These are phyloP conservation scores for Nephotettix cincticeps DNA, from an alignment of 1,140 invertebrate species.

Conservation along the genomic window DNA sequence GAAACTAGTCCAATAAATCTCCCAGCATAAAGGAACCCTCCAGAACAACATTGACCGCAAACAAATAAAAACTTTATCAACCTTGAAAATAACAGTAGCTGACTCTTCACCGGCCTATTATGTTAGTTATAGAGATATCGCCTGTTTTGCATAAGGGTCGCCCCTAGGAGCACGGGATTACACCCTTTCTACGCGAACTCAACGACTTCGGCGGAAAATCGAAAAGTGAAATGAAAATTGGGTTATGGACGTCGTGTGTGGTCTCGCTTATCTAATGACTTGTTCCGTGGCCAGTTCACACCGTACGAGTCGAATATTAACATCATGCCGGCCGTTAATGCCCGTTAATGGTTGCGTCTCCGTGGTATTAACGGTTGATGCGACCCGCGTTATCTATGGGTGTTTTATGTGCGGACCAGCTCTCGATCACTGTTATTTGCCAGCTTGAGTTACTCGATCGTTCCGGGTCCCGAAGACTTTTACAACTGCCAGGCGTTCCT, in stretches of 20 bases:
- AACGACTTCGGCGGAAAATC: neutral
- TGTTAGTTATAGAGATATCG: neutral
- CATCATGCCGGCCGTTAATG: neutral
- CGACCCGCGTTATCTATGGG: neutral
- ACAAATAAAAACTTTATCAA: constrained; percentile 16
- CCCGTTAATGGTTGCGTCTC: neutral
- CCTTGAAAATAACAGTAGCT: constrained; percentile 16
- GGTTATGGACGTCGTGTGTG: neutral
- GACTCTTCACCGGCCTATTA: neutral
- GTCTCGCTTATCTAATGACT: neutral
- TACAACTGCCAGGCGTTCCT: too few species aligned
- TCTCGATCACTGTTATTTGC: neutral
- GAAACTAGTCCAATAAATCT: too few species aligned
- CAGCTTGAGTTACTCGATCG: too few species aligned
- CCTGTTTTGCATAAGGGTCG: constrained; percentile 4
- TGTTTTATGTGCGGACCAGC: neutral
- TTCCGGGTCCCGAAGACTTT: too few species aligned
- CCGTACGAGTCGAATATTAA: constrained; percentile 6
- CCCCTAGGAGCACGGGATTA: too few species aligned
- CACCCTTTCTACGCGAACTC: neutral
- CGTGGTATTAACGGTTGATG: neutral
- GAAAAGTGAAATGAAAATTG: constrained; percentile 16
- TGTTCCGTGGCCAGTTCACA: neutral
- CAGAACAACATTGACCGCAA: neutral
- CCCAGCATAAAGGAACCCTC: too few species aligned